A percentile compares a stretch with the other conserved stretches of the same genome.
Evolutionary conservation across 2,113 vertebrate species (phyloP).

Genomic region (Siphamia tubifer): DNA sequence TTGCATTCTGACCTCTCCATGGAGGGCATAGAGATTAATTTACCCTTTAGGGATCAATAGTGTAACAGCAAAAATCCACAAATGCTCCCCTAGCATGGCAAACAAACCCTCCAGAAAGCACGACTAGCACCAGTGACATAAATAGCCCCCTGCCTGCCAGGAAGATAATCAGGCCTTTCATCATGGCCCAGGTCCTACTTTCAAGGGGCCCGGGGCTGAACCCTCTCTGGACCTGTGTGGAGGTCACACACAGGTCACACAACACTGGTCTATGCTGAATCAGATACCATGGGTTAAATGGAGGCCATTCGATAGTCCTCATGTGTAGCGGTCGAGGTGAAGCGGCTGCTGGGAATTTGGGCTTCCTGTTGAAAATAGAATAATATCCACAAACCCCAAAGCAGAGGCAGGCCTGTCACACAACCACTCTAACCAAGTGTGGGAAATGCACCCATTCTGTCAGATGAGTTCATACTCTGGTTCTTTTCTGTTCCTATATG

Average conservation of each 20-base stretch:
- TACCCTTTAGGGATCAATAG: conserved; percentile 38
- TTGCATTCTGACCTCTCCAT: conserved; percentile 9
- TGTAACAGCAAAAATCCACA: conserved; percentile 6
- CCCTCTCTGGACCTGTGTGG: conserved; percentile 13
- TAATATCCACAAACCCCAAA: conserved; percentile 23
- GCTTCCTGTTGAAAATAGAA: conserved; percentile 41
- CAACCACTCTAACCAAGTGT: conserved; percentile 43
- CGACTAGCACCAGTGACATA: conserved; percentile 27
- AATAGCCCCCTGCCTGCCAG: conserved; percentile 26
- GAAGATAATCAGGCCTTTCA: conserved; percentile 57
- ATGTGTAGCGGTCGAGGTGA: conserved; percentile 7
- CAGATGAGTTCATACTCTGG: conserved; percentile 49
- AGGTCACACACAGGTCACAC: conserved; percentile 28
- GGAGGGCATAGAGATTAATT: conserved; percentile 39
- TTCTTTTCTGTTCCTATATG: conserved; percentile 14
- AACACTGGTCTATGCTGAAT: conserved; percentile 19
- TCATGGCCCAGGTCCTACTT: conserved; percentile 41
- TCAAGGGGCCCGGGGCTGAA: conserved; percentile 32
- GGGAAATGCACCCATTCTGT: conserved; percentile 68
- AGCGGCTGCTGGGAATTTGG: conserved; percentile 44
- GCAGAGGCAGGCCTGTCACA: conserved; percentile 49
- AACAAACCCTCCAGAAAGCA: conserved; percentile 35
- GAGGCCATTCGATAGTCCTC: conserved; percentile 25
- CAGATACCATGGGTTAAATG: conserved; percentile 42
- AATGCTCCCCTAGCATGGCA: neutral